Evolutionary conservation across 2,888 invertebrate genomes (phyloP), one percentile per base, ranked within the genome.

Genomic region (Microplitis manilae): DNA sequence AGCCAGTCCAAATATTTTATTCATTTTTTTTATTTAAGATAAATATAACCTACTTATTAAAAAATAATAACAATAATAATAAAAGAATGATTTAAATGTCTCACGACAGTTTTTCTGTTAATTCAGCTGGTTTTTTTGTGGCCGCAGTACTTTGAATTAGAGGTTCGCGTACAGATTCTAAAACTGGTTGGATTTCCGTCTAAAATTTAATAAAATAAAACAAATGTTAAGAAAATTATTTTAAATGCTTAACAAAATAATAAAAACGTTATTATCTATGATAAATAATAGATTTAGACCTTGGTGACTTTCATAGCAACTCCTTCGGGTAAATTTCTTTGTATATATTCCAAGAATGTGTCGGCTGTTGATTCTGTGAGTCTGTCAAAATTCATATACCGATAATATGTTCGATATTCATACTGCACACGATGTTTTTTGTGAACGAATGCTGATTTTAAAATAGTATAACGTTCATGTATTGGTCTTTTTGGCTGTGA

Each of bases 261-360:
- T 61, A 69, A 75, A 50, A 73, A 15, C 17, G 69, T n/a, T n/a
- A n/a, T n/a, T n/a, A n/a, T n/a, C n/a, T n/a, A 38, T 30, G 30
- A 30, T 30, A 30, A 30, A 30, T 30, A 30, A 30, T 4, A 2
- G 30, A 30, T 30, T 2, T 30, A 30, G 30, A 96, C 93, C 91
- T 94, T 96, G 1, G 96, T 96, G 1, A 95, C 94, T 92, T 97
- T 97, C 90, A 99, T 93, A 4, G 97, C 96, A 81, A 99, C 96
- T 61, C 99, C 99, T 92, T 99, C 99, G 0, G 99, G 99, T 75
- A 99, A 92, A 91, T 99, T 99, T 84, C 99, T 92, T 90, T 99
- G 95, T 77, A 98, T 94, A 89, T 99, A 99, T 91, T 99, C 99
- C 73, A 99, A 90, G 88, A 96, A 96, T 8, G 99, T 98, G 82